Evolutionary conservation across 1,140 invertebrate species (phyloP).

Genomic region (Yoshiicerus persimilis): DNA sequence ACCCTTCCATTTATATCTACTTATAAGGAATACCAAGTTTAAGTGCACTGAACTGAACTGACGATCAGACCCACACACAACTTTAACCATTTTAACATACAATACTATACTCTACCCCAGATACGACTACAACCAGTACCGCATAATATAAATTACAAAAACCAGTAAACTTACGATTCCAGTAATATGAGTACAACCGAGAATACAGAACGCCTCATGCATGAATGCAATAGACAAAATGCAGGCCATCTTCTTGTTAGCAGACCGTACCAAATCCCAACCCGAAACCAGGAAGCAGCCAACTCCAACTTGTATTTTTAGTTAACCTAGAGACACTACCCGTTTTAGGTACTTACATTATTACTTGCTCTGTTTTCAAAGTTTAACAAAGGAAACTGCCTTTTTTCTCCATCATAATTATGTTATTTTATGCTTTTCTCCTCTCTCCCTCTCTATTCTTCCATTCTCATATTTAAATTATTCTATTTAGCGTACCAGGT

Average conservation of each 20-base stretch:
- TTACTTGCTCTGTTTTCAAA: neutral
- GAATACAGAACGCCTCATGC: neutral
- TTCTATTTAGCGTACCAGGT: neutral
- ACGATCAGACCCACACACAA: neutral
- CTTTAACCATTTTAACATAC: too few relatives aligned
- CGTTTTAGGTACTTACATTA: neutral
- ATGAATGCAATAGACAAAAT: neutral
- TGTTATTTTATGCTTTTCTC: neutral
- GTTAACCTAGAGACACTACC: neutral
- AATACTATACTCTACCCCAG: too few relatives aligned
- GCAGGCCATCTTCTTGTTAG: neutral
- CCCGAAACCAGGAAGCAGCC: neutral
- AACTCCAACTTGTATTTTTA: too few relatives aligned
- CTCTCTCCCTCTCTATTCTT: neutral
- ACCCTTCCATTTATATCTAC: neutral
- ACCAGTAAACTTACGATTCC: neutral
- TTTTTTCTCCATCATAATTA: slow-evolving; percentile 23
- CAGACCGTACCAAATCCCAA: neutral
- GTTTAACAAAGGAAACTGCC: neutral
- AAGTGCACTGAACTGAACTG: neutral
- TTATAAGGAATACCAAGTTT: neutral
- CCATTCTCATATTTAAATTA: neutral
- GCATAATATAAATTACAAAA: neutral
- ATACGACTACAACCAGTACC: neutral
- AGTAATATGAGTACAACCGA: neutral